Base-by-base conservation (phyloP, 2,888 invertebrate species). In the Anoplius nigerrimus region DNA sequence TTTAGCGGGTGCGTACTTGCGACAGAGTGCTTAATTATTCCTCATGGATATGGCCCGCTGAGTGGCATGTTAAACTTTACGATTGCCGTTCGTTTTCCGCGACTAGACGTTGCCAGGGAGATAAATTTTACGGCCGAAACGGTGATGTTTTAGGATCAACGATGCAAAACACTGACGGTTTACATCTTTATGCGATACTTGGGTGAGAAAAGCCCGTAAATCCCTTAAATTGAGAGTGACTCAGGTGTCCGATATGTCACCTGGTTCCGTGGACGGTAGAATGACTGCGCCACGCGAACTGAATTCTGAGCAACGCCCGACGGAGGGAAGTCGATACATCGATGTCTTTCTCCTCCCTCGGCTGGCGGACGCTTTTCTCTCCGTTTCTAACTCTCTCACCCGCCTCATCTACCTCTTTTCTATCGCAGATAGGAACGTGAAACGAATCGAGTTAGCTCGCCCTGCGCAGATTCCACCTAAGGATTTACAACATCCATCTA, bases 141-240 rank as follows among this genome's bases (percentile, higher is more conserved):
- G 11, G 54, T 27, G 27, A 34, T 43, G 43, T 21, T 11, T 46
- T 43, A 20, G 60, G 13, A 16, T 53, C 27, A 34, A 34, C 18
- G 64, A 62, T 22, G 55, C 18, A 22, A 67, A 46, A 59, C 43
- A 1, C 16, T 18, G 46, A 45, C 20, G 51, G 27, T 54, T 60
- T 21, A 62, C 22, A 48, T 48, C 43, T 62, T 57, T 21, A 34
- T 45, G 43, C 53, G 65, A 45, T 53, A 55, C 59, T 48, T 43
- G 27, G 13, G 24, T 20, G 20, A 71, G 74, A 69, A 69, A 61
- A 68, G 64, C 75, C 74, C 73, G 73, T 79, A 76, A 79, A 83
- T 83, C 76, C 76, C 71, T 73, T 76, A 78, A 81, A 83, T 82
- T 77, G 79, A 80, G 80, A 82, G 79, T 72, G 76, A 83, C 80